Evolutionary conservation across 35 echinoderm and acorn worm species (phyloP), one percentile per base, ranked within the genome.

Genomic region (Apostichopus parvimensis): DNA sequence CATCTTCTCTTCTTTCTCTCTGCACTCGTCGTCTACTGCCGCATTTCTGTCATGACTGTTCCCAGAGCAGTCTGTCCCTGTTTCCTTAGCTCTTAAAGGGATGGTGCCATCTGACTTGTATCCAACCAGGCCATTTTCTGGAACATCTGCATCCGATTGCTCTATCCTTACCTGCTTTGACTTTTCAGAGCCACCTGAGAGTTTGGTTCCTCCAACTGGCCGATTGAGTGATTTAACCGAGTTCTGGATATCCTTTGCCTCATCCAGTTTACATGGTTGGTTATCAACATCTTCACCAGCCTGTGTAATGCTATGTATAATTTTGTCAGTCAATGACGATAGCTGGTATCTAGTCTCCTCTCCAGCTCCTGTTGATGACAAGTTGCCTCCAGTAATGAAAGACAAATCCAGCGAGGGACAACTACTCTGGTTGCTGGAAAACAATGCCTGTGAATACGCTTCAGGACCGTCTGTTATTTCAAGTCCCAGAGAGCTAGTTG

Each of bases 361-460:
- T 12, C 58, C 70, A 15, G 17, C 34, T 68, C 4, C 70, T 73
- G 17, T 18, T 75, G 71, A 22, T 75, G 71, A 75, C 15, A 75
- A 22, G 21, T 75, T 75, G 17, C 71, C 71, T 75, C 6, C 20
- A 3, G 71, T 75, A 7, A 75, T n/a, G 6, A 75, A 75, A 75
- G 71, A 75, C 71, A 75, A 2, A 75, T n/a, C 20, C 20, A 22
- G 71, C 0, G 81, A 84, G 5, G 12, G 13, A 8, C 54, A 84
- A 52, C 81, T 84, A 3, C 52, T 59, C 57, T 84, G 81, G 55
- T 56, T 58, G n/a, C 81, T 59, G 55, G 81, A 84, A 84, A 84
- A 84, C 13, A 84, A 15, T 58, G 53, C 54, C 54, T 84, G 81
- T 4, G 81, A 84, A 52, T 59, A 58, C 9, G 21, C 55, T 23